Conservation (phyloP, 2,888 invertebrate species). For the Apamea crenata region DNA sequence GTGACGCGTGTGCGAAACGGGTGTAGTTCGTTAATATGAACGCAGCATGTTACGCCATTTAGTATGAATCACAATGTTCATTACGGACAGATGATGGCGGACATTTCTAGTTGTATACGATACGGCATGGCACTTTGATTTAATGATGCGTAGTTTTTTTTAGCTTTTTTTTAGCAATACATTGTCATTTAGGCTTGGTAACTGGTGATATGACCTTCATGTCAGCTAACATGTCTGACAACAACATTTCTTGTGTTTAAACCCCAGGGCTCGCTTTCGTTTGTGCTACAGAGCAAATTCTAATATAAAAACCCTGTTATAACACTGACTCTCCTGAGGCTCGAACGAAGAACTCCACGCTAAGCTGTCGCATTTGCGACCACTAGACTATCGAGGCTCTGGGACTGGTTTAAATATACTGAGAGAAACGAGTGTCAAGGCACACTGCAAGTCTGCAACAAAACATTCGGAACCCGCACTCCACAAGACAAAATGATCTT, state of each 20-base stretch:
- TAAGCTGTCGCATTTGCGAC: neutral
- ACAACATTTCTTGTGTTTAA: neutral
- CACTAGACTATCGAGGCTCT: neutral
- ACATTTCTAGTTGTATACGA: constrained; percentile 37
- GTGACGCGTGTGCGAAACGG: constrained; percentile 50
- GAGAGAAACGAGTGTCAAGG: constrained; percentile 12
- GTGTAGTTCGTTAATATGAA: constrained; percentile 53
- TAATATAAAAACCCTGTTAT: neutral
- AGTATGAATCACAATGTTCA: constrained; percentile 58
- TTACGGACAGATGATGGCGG: constrained; percentile 37
- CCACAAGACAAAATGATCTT: constrained; percentile 1
- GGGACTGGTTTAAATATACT: neutral
- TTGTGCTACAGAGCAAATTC: too few species aligned
- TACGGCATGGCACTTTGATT: constrained; percentile 1
- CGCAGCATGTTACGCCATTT: constrained; percentile 48
- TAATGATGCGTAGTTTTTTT: constrained; percentile 17
- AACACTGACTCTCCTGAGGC: neutral
- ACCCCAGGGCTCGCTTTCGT: neutral
- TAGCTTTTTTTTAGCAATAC: neutral
- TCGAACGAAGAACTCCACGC: neutral
- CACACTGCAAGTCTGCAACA: neutral
- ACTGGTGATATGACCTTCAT: neutral
- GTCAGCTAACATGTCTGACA: neutral
- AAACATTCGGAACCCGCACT: neutral
- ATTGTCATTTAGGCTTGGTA: neutral